These are phyloP conservation scores for Trissolcus basalis DNA, from an alignment of 1,140 invertebrate genomes.

Conservation along the genomic window DNA sequence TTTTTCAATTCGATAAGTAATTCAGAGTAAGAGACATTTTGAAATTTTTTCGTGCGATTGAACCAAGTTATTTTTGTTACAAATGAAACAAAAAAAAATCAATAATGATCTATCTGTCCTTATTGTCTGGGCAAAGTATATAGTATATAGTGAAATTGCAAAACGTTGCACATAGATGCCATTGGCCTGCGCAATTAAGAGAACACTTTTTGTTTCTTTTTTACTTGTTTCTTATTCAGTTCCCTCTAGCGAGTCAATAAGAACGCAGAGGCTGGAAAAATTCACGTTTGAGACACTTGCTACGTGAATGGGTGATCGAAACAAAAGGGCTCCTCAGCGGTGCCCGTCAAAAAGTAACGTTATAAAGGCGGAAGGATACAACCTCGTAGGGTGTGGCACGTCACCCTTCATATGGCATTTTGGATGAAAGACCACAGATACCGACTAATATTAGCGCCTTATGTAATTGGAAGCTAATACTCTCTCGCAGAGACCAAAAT, in stretches of 20 bases:
- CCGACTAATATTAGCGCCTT: slow-evolving; percentile 64
- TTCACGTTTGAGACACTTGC: slow-evolving; percentile 57
- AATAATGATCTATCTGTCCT: too few relatives aligned
- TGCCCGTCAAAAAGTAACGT: slow-evolving; percentile 63
- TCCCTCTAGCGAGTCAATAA: slow-evolving; percentile 54
- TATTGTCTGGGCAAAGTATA: neutral
- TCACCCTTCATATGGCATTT: slow-evolving; percentile 58
- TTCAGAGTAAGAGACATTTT: too few relatives aligned
- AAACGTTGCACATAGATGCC: slow-evolving; percentile 55
- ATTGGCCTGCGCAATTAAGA: slow-evolving; percentile 51
- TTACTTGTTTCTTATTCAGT: slow-evolving; percentile 38
- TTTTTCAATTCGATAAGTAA: too few relatives aligned
- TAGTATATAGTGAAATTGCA: slow-evolving; percentile 40
- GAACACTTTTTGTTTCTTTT: slow-evolving; percentile 33
- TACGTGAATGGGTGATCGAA: slow-evolving; percentile 61
- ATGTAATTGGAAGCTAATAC: slow-evolving; percentile 61
- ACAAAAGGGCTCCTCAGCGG: slow-evolving; percentile 62
- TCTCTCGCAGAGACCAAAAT: slow-evolving; percentile 48
- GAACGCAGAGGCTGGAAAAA: slow-evolving; percentile 58
- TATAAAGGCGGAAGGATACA: slow-evolving; percentile 62
- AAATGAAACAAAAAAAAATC: too few relatives aligned
- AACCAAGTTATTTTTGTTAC: neutral
- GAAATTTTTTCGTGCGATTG: too few relatives aligned
- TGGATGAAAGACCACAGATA: slow-evolving; percentile 65
- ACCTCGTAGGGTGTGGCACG: slow-evolving; percentile 65